Conservation (phyloP, 2,113 vertebrate species). For the Menidia beryllina region DNA sequence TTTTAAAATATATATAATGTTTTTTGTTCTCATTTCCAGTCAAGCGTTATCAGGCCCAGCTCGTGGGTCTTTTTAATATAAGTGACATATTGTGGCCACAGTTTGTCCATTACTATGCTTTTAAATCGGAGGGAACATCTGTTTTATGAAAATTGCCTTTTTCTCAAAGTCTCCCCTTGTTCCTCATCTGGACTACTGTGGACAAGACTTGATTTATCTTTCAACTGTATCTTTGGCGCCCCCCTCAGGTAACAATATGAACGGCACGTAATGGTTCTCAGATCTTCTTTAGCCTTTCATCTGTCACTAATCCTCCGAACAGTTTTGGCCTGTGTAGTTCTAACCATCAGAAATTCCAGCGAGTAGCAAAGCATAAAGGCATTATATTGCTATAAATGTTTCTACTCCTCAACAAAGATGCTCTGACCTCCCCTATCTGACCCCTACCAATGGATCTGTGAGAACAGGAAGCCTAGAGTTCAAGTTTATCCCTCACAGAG, state of each 20-base stretch:
- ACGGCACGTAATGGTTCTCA: slow-evolving; percentile 44
- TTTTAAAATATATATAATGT: too few species aligned
- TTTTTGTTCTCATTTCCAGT: slow-evolving; percentile 57
- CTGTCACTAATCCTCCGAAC: slow-evolving; percentile 33
- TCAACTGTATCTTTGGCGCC: slow-evolving; percentile 72
- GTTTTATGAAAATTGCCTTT: slow-evolving; percentile 75
- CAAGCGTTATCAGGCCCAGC: slow-evolving; percentile 54
- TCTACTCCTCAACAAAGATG: slow-evolving; percentile 22
- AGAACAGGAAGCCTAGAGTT: slow-evolving; percentile 19
- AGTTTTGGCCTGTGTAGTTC: slow-evolving; percentile 35
- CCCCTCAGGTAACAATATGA: slow-evolving; percentile 33
- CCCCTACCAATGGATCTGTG: slow-evolving; percentile 29
- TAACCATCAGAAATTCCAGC: slow-evolving; percentile 33
- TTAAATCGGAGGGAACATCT: slow-evolving; percentile 63
- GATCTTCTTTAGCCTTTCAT: slow-evolving; percentile 36
- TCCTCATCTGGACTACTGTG: slow-evolving; percentile 30
- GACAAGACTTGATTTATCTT: slow-evolving; percentile 3
- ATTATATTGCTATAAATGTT: slow-evolving; percentile 49
- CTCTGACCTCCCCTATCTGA: slow-evolving; percentile 51
- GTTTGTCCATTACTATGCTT: slow-evolving; percentile 71
- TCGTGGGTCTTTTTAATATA: slow-evolving; percentile 63
- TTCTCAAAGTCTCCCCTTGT: slow-evolving; percentile 29
- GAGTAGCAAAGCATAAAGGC: slow-evolving; percentile 41
- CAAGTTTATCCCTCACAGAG: slow-evolving; percentile 4
- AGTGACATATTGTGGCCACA: slow-evolving; percentile 61